A percentile compares a stretch with the other conserved stretches of the same genome.
These are phyloP conservation scores for Nanorana parkeri DNA, from an alignment of 2,113 vertebrate species.

Conservation along the genomic window DNA sequence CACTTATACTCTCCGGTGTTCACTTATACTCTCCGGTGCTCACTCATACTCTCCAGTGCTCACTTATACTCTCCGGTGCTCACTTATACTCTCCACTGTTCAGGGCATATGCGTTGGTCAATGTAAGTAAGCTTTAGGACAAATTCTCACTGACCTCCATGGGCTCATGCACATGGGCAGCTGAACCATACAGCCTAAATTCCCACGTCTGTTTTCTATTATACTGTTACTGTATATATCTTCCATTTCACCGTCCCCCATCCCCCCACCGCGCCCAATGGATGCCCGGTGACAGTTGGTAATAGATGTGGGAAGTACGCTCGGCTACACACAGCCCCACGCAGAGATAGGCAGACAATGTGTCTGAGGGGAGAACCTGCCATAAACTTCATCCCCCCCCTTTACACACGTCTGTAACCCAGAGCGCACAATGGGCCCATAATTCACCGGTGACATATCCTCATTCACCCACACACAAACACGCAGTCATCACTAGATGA, in stretches of 20 bases:
- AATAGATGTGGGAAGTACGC: slow-evolving; percentile 47
- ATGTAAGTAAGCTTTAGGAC: no score
- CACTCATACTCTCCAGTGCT: no score
- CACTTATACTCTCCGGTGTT: no score
- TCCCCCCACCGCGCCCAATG: not conserved
- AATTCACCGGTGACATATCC: slow-evolving; percentile 14
- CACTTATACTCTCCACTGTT: no score
- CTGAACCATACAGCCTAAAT: no score
- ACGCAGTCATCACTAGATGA: not conserved
- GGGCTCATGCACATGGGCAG: no score
- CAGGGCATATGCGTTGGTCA: no score
- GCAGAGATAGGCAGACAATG: slow-evolving; percentile 41
- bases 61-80: no score
- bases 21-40: no score
- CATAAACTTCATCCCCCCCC: not conserved
- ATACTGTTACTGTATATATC: not conserved
- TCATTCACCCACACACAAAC: slow-evolving; percentile 9
- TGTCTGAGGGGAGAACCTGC: slow-evolving; percentile 37
- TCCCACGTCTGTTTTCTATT: no score
- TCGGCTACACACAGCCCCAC: slow-evolving; percentile 37
- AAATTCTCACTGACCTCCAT: no score
- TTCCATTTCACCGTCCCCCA: not conserved
- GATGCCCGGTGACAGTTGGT: slow-evolving; percentile 17
- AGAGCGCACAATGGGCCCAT: slow-evolving; percentile 33
- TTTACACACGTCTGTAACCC: not conserved